Evolutionary conservation across 2,113 vertebrate genomes (phyloP), one percentile per base, ranked within the genome.

Genomic region (Ascaphus truei): DNA sequence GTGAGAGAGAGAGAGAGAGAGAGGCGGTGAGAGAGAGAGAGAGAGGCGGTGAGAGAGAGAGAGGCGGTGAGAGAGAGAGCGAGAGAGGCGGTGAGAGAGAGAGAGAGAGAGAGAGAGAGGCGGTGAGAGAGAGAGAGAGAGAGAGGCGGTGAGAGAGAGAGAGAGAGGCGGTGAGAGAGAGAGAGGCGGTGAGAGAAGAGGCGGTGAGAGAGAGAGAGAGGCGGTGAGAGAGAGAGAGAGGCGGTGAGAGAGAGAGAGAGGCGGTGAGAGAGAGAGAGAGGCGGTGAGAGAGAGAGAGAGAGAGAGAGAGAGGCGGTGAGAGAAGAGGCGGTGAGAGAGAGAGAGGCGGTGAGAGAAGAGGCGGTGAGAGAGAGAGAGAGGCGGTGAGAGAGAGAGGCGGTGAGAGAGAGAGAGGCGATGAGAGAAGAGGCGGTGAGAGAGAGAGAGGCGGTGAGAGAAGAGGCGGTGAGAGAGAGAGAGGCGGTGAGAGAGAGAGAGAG

Each of bases 381-480:
- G 27, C 3, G 33, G 6, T 98, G 95, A 94, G 94, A 92, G 91
- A 93, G 94, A 75, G 94, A 87, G 86, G 98, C 96, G 88, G 92
- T 91, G 83, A 94, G 86, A 77, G 95, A 47, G 16, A 30, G 25
- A 15, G 15, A 45, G 16, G 18, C 18, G 6, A 7, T 47, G 12
- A 7, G 23, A 47, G 18, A 6, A n/a, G n/a, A n/a, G n/a, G n/a
- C n/a, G n/a, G n/a, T n/a, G 5, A 33, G 31, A n/a, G 10, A 22
- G 18, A 22, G 18, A 68, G 37, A 34, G 41, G 27, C 3, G 33
- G 6, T 67, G 13, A 48, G 39, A n/a, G n/a, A n/a, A n/a, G 95
- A 94, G 94, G 92, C 91, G 93, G 94, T 76, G 94, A 87, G 86
- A 98, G 95, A 88, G 92, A 90, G 83, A 94, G 86, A 77, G 95